Percentiles rank a stretch among this genome's conserved stretches.
Conservation (phyloP, 2,797 vertebrate species). For the Sebastes iracundus region DNA sequence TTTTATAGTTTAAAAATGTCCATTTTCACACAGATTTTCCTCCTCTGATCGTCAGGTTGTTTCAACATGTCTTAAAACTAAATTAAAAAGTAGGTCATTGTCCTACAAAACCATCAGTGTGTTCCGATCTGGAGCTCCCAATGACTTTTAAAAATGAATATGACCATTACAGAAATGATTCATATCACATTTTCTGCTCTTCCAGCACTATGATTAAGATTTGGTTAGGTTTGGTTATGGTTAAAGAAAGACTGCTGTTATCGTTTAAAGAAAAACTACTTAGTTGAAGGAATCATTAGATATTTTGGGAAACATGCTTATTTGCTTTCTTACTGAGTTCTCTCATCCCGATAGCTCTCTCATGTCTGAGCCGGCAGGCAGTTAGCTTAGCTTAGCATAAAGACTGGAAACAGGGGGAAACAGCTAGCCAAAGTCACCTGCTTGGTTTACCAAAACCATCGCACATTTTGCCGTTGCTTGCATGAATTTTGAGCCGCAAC, state of each 20-base stretch:
- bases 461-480: too few species aligned
- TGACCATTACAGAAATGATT: not conserved
- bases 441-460: too few species aligned
- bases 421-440: too few species aligned
- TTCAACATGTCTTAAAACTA: not conserved
- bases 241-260: not conserved
- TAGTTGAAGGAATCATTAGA: too few species aligned
- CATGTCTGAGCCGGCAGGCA: too few species aligned
- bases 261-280: not conserved
- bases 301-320: too few species aligned
- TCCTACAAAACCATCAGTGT: not conserved
- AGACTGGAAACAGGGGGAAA: too few species aligned
- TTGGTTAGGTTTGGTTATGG: not conserved
- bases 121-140: not conserved
- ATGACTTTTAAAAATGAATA: not conserved
- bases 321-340: too few species aligned
- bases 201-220: not conserved
- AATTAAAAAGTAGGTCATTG: not conserved
- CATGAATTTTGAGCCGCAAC: too few species aligned
- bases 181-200: not conserved
- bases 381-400: too few species aligned
- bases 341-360: too few species aligned
- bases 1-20: not conserved
- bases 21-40: not conserved
- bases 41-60: not conserved